phyloP scores from a whole-genome alignment of 2,888 invertebrate genomes.

The Tethea ocularis region DNA sequence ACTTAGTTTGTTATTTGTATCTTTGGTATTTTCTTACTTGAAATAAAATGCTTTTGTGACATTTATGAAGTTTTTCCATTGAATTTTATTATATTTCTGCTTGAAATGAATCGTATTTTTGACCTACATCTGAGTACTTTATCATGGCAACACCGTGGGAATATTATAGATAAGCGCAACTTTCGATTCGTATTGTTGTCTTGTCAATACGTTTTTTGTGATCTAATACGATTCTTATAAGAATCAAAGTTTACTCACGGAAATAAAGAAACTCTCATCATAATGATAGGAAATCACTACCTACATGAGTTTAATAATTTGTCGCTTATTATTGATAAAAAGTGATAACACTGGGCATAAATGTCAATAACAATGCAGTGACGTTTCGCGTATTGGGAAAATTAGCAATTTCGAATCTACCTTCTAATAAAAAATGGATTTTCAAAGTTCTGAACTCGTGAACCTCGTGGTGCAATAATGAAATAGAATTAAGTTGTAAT shows the following conservation, averaged over 20 bases:
- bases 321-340: constrained; percentile 39
- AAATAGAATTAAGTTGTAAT: constrained; percentile 42
- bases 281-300: constrained; percentile 20
- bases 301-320: constrained; percentile 23
- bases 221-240: constrained; percentile 56
- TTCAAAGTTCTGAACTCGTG: constrained; percentile 59
- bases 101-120: constrained; percentile 50
- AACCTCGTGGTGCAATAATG: constrained; percentile 53
- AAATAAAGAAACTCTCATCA: constrained; percentile 37
- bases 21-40: neutral
- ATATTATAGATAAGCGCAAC: constrained; percentile 58
- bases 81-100: neutral
- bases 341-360: constrained; percentile 61
- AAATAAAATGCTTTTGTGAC: constrained; percentile 12
- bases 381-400: constrained; percentile 70
- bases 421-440: constrained; percentile 72
- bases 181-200: constrained; percentile 66
- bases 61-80: neutral
- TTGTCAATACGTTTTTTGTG: constrained; percentile 45
- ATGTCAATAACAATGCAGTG: constrained; percentile 71
- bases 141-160: constrained; percentile 72
- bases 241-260: constrained; percentile 52
- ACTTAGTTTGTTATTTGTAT: neutral
- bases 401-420: constrained; percentile 69
- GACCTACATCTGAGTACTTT: constrained; percentile 52